Evolutionary conservation across 2,888 invertebrate species (phyloP), one percentile per base, ranked within the genome.

Genomic region (Luperina testacea): DNA sequence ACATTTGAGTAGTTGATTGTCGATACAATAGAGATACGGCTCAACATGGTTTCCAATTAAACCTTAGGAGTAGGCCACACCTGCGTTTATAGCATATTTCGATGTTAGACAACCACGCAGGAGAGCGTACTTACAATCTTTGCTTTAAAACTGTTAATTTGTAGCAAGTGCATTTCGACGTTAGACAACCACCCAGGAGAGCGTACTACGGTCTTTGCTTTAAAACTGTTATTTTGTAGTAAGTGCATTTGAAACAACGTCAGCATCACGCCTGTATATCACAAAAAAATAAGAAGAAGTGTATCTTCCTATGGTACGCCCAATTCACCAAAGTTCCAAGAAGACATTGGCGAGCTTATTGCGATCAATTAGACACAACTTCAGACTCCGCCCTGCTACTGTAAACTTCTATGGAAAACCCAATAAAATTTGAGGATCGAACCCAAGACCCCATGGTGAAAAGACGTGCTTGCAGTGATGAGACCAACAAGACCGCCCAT

Each of bases 41-140:
- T 65, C 84, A 83, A 93, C 92, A 92, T 70, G 91, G 83, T 78
- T 82, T 61, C 92, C 92, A 93, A 92, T 93, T 93, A 93, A 92
- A 88, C 57, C 86, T 75, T 72, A 72, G 81, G 84, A 90, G 83
- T 75, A 68, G 77, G 84, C 88, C 89, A 91, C 90, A 89, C 89
- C 88, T 89, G 88, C 61, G 68, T 87, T 90, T 88, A 89, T 90
- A 88, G 84, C 89, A 89, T 86, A 91, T 86, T 90, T 80, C 78
- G 75, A 81, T 64, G 63, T 3, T 27, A 3, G 4, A 27, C 59
- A 74, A 78, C 81, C 81, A 82, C 84, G 78, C 70, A 72, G 72
- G 77, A 27, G 80, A 70, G 32, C 24, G 20, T 24, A 9, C 32
- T 48, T 38, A 24, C 27, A 15, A 76, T 27, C 13, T 32, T 48